phyloP scores from a whole-genome alignment of 1,140 invertebrate species.

The Sitophilus oryzae region DNA sequence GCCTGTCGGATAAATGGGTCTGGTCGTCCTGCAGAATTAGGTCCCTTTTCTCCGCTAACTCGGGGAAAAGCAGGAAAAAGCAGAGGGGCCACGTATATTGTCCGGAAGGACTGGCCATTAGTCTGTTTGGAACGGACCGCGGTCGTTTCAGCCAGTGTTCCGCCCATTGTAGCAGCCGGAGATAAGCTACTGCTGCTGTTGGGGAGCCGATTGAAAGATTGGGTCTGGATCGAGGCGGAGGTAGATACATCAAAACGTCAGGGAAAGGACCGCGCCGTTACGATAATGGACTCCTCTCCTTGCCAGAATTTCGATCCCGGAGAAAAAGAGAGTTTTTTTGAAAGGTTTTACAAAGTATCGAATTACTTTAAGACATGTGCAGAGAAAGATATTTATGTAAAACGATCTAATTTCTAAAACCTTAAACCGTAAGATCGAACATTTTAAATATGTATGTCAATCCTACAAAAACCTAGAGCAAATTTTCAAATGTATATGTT shows the following conservation, averaged over 20 bases:
- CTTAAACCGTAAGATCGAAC: too few relatives aligned
- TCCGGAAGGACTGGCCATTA: constrained; percentile 39
- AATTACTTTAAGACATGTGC: too few relatives aligned
- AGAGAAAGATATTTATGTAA: too few relatives aligned
- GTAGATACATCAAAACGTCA: constrained; percentile 24
- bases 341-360: too few relatives aligned
- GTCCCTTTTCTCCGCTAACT: too few relatives aligned
- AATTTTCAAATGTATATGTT: too few relatives aligned
- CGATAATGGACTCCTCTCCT: not conserved
- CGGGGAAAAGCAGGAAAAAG: too few relatives aligned
- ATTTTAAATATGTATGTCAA: too few relatives aligned
- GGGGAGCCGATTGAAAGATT: constrained; percentile 23
- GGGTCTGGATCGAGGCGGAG: constrained; percentile 18
- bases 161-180: constrained; percentile 19
- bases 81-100: constrained; percentile 39
- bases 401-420: too few relatives aligned
- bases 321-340: too few relatives aligned
- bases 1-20: constrained; percentile 3
- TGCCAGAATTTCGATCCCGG: too few relatives aligned
- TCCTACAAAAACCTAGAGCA: too few relatives aligned
- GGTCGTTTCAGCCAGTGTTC: constrained; percentile 22
- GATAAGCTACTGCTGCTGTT: constrained; percentile 15
- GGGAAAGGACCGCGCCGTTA: not conserved
- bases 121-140: constrained; percentile 35
- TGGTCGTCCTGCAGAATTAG: constrained; percentile 12